Evolutionary conservation across 2,113 vertebrate species (phyloP).

Genomic region (Xyliphius kryptos): DNA sequence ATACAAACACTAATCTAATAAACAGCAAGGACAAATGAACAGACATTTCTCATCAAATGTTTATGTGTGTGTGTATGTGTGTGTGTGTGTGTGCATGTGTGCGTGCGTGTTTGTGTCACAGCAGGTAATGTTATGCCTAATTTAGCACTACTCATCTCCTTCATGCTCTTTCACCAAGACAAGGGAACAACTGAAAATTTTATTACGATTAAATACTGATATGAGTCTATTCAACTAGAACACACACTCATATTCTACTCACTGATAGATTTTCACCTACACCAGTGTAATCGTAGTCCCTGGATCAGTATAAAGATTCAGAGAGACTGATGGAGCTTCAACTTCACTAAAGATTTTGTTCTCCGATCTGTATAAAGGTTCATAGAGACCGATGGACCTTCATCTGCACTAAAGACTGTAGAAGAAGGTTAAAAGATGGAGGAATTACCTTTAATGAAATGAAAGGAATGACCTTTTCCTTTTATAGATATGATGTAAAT

Average conservation of each 20-base stretch:
- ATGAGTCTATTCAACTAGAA: conserved; percentile 2
- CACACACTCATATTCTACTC: conserved; percentile 4
- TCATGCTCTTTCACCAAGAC: conserved; percentile 23
- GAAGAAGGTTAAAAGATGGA: neutral
- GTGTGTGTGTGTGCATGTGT: neutral
- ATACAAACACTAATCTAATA: neutral
- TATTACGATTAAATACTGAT: conserved; percentile 19
- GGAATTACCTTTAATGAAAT: neutral
- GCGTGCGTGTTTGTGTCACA: conserved; percentile 3
- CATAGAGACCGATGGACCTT: too few species aligned
- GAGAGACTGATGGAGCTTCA: neutral
- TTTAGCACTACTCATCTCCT: conserved; percentile 23
- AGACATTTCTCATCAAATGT: neutral
- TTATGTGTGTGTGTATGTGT: too few species aligned
- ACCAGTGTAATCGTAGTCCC: neutral
- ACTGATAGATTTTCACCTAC: neutral
- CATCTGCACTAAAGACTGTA: conserved; percentile 14
- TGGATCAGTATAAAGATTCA: neutral
- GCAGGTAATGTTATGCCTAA: conserved; percentile 37
- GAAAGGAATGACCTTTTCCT: neutral
- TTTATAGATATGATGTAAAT: neutral
- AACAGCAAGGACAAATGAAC: neutral
- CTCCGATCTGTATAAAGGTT: too few species aligned
- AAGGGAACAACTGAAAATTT: conserved; percentile 9
- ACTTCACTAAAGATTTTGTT: too few species aligned